Evolutionary conservation across 2,888 invertebrate genomes (phyloP), one percentile per base, ranked within the genome.

Genomic region (Autographa pulchrina): DNA sequence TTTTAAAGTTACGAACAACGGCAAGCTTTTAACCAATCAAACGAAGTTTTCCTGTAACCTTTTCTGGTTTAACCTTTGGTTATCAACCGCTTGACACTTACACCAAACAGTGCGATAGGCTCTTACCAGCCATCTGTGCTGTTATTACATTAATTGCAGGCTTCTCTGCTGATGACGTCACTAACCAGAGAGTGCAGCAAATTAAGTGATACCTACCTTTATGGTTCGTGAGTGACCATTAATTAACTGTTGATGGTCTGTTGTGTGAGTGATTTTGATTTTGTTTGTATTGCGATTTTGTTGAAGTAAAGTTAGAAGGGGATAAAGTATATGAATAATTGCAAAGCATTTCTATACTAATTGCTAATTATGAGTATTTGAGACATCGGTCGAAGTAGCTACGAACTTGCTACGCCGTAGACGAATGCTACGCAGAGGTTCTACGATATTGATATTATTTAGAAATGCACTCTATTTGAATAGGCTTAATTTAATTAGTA

Each of bases 121-220:
- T 71, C 65, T 70, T 66, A 77, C 59, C 56, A 74, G 66, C 73
- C 74, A 72, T 72, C 80, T 81, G 77, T 71, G 74, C 79, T 65
- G 80, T 76, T 75, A 77, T 83, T 71, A 73, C 69, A 81, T 81
- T 85, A 86, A 83, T 84, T 77, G 72, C 60, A 63, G 70, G 69
- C 65, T 71, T 56, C 69, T 75, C 62, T 63, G 68, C 38, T 64
- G 31, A 65, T 70, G 80, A 75, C 70, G 72, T 48, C 61, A 70
- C 70, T 75, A 72, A 62, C 38, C 56, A 52, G 63, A 54, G 32
- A 62, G 63, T 56, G 62, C 32, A 65, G 52, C 62, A 60, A 68
- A 67, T 74, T 56, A 67, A 56, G 62, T 35, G 43, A 68, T 64
- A 56, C 14, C 41, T 62, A 48, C 31, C 58, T 65, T 62, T 52